Evolutionary conservation across 2,113 vertebrate genomes (phyloP).

Genomic region (Coryphaenoides rupestris): DNA sequence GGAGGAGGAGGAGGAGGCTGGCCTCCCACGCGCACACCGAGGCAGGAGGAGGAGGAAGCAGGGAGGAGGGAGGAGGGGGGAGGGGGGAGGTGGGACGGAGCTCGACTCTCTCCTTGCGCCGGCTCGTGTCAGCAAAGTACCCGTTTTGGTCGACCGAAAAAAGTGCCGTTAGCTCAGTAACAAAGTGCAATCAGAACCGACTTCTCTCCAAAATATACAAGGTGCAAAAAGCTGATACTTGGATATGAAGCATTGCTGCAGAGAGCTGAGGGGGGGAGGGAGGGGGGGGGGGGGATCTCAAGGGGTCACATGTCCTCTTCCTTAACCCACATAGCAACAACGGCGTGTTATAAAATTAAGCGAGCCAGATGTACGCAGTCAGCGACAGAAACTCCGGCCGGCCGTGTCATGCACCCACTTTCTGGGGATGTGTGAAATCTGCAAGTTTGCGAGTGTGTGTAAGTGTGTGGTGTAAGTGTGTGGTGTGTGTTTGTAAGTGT

Average conservation of each 20-base stretch:
- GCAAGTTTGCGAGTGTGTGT: constrained; percentile 8
- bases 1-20: constrained; percentile 31
- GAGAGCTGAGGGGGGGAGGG: constrained; percentile 8
- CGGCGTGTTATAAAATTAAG: constrained; percentile 27
- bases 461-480: constrained; percentile 1
- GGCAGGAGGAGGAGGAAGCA: too few relatives aligned
- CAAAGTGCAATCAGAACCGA: constrained; percentile 76
- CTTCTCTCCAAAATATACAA: constrained; percentile 60
- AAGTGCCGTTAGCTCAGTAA: constrained; percentile 71
- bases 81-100: constrained; percentile 9
- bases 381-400: constrained; percentile 22
- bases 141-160: constrained; percentile 73
- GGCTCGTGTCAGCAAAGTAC: constrained; percentile 68
- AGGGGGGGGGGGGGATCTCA: constrained; percentile 10
- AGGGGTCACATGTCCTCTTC: constrained; percentile 24
- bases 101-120: constrained; percentile 40
- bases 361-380: constrained; percentile 31
- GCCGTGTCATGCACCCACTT: constrained; percentile 28
- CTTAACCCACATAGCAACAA: constrained; percentile 19
- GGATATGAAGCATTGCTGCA: constrained; percentile 38
- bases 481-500: constrained; percentile 40
- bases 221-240: constrained; percentile 64
- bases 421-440: constrained; percentile 49
- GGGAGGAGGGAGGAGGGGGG: constrained; percentile 36
- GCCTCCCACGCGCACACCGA: too few relatives aligned